Percentiles rank a stretch among this genome's conserved stretches.
phyloP scores from a whole-genome alignment of 1,140 invertebrate species.

The Nylanderia fulva region DNA sequence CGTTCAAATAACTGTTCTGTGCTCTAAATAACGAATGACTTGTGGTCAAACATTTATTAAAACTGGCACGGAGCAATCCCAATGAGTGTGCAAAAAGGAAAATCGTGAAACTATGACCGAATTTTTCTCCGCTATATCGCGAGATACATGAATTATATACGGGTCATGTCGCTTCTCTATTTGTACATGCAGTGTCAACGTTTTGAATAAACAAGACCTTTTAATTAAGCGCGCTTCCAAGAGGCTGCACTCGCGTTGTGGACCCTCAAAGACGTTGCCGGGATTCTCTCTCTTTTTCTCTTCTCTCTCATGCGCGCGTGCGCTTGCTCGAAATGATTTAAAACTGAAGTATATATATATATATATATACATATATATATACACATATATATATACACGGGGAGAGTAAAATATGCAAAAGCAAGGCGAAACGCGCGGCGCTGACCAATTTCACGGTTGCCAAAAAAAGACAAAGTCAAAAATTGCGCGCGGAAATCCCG shows the following conservation, averaged over 20 bases:
- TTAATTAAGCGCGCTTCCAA: constrained; percentile 66
- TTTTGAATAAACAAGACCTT: constrained; percentile 66
- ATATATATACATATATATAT: too few species aligned
- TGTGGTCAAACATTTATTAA: constrained; percentile 12
- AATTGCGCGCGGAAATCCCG: not conserved
- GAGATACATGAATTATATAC: constrained; percentile 27
- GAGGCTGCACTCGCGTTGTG: not conserved
- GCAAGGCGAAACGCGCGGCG: not conserved
- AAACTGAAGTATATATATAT: constrained; percentile 17
- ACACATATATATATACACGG: too few species aligned
- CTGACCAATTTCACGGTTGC: constrained; percentile 65
- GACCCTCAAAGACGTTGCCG: constrained; percentile 36
- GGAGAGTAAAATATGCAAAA: not conserved
- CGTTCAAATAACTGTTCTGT: not conserved
- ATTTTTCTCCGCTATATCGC: constrained; percentile 7
- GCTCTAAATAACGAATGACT: not conserved
- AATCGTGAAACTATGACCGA: not conserved
- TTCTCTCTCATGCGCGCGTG: not conserved
- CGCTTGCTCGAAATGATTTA: constrained; percentile 65
- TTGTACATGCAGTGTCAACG: constrained; percentile 50
- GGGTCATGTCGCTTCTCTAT: constrained; percentile 25
- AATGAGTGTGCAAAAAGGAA: not conserved
- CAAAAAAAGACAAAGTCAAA: constrained; percentile 50
- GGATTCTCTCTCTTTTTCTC: not conserved
- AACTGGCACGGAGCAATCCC: not conserved